Conservation (phyloP, 2,113 vertebrate species). For the Alethe castanea region DNA sequence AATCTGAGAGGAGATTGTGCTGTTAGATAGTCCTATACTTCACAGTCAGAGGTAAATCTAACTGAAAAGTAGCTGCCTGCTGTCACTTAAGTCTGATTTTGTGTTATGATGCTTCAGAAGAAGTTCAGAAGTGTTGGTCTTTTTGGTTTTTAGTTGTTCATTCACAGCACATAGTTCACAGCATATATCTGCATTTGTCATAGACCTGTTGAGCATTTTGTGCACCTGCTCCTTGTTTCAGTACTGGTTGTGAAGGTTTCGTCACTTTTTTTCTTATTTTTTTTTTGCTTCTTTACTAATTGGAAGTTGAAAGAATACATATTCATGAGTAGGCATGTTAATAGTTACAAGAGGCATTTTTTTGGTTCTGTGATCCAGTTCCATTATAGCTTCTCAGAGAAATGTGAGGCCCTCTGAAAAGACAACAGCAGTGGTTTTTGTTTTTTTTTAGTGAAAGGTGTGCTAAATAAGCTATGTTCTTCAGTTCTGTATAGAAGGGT, state of each 20-base stretch:
- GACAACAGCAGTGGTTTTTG: neutral
- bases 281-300: neutral
- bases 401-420: neutral
- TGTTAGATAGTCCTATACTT: neutral
- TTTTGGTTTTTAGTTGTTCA: neutral
- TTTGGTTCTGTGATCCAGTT: neutral
- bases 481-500: neutral
- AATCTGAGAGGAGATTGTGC: conserved; percentile 7
- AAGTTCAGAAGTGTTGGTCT: neutral
- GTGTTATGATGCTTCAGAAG: neutral
- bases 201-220: neutral
- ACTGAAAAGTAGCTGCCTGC: neutral
- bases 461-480: neutral
- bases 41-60: neutral
- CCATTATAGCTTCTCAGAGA: neutral
- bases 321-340: neutral
- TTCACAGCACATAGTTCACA: neutral
- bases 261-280: neutral
- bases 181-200: neutral
- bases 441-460: neutral
- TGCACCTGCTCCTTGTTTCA: neutral
- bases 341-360: neutral
- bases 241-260: neutral
- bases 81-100: neutral
- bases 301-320: neutral